A percentile compares a stretch with the other conserved stretches of the same genome.
Conservation (phyloP, 2,888 invertebrate genomes). For the Anagyrus pseudococci region DNA sequence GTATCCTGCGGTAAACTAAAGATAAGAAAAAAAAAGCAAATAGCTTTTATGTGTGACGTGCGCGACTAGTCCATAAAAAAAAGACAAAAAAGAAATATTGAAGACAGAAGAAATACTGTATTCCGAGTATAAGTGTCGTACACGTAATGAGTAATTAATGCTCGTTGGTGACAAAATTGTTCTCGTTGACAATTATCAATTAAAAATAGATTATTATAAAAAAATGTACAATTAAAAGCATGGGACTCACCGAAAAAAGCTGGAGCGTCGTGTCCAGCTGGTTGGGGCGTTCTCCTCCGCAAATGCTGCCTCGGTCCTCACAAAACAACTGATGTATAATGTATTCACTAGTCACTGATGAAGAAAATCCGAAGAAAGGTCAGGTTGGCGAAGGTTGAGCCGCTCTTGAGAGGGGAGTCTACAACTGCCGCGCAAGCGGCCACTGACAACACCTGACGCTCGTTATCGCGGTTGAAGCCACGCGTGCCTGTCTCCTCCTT, state of each 20-base stretch:
- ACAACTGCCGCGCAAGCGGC: no score
- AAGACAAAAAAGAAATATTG: not conserved
- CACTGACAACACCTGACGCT: no score
- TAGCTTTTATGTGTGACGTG: not conserved
- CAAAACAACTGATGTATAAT: no score
- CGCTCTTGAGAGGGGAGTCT: no score
- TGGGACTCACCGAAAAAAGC: conserved; percentile 26
- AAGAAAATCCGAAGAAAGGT: no score
- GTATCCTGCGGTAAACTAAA: not conserved
- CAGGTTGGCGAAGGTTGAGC: no score
- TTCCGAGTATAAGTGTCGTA: not conserved
- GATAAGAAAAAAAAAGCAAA: not conserved
- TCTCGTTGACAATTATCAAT: no score
- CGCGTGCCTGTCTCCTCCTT: not conserved
- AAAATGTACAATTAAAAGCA: not conserved
- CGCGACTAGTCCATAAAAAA: not conserved
- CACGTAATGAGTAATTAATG: no score
- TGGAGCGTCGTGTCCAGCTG: conserved; percentile 25
- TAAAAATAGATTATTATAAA: not conserved
- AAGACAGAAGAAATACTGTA: not conserved
- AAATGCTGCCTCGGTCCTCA: not conserved
- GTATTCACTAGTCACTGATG: conserved; percentile 7
- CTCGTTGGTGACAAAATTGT: no score
- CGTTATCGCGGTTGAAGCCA: no score
- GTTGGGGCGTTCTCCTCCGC: not conserved